These are phyloP conservation scores for Acomys russatus DNA, from an alignment of 2,797 vertebrate genomes.

Conservation along the genomic window DNA sequence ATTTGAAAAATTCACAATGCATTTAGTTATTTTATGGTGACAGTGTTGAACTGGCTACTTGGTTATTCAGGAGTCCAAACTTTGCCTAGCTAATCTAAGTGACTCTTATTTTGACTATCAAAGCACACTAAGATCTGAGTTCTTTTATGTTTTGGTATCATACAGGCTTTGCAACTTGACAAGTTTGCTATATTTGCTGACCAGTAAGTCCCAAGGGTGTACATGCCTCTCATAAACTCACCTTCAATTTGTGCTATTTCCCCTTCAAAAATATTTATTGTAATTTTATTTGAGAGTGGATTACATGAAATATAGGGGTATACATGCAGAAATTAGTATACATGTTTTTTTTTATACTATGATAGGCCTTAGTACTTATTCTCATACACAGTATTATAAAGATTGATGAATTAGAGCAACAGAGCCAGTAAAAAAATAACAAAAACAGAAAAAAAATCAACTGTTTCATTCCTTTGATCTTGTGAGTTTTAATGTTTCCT, in stretches of 20 bases:
- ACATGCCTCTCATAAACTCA: background rate
- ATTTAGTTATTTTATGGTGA: background rate
- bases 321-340: background rate
- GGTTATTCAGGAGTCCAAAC: background rate
- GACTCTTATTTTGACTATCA: slow-evolving; percentile 5
- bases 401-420: background rate
- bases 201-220: background rate
- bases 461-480: slow-evolving; percentile 45
- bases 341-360: background rate
- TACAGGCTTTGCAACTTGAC: background rate
- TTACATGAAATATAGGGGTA: background rate
- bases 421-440: background rate
- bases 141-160: background rate
- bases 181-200: background rate
- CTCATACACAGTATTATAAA: background rate
- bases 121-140: background rate
- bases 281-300: background rate
- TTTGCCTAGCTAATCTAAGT: slow-evolving; percentile 25
- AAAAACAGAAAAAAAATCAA: background rate
- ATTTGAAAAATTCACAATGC: background rate
- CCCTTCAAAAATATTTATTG: background rate
- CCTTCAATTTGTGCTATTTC: background rate
- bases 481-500: slow-evolving; percentile 24
- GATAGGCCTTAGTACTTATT: background rate
- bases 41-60: background rate